phyloP scores from a whole-genome alignment of 2,888 invertebrate species.

The Synanthedon myopaeformis region DNA sequence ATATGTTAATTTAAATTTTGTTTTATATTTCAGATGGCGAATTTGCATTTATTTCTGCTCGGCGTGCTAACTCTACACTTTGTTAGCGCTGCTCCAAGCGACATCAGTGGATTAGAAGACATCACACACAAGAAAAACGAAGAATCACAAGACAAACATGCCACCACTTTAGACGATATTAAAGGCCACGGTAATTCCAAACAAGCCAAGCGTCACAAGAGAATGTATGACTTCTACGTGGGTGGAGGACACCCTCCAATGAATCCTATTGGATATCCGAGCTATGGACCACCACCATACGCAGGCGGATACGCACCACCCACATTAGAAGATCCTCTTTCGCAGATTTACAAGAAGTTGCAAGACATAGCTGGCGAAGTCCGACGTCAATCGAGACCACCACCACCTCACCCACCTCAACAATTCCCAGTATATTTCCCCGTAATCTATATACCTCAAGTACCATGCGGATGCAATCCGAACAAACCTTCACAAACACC shows the following conservation, averaged over 20 bases:
- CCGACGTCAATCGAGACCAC: constrained; percentile 13
- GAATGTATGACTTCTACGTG: constrained; percentile 28
- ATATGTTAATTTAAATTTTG: constrained; percentile 1
- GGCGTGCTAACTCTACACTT: constrained; percentile 28
- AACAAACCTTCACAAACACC: not conserved
- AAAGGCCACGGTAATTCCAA: constrained; percentile 4
- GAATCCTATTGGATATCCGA: constrained; percentile 21
- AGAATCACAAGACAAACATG: not conserved
- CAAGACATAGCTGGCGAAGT: constrained; percentile 27
- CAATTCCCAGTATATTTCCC: constrained; percentile 5
- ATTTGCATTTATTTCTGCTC: constrained; percentile 17
- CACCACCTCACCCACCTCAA: not conserved
- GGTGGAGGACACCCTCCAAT: constrained; percentile 25
- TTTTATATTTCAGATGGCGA: constrained; percentile 46
- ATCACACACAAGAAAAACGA: not conserved
- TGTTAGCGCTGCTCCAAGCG: constrained; percentile 34
- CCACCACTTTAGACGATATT: not conserved
- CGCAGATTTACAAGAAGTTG: constrained; percentile 26
- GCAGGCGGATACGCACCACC: constrained; percentile 16
- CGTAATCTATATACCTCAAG: constrained; percentile 5
- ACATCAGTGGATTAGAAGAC: constrained; percentile 10
- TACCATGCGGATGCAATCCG: constrained; percentile 1
- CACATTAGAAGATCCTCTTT: constrained; percentile 23
- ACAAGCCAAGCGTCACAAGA: constrained; percentile 30
- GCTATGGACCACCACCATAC: constrained; percentile 16